Conservation (phyloP, 2,888 invertebrate genomes). For the Sacculina carcini region DNA sequence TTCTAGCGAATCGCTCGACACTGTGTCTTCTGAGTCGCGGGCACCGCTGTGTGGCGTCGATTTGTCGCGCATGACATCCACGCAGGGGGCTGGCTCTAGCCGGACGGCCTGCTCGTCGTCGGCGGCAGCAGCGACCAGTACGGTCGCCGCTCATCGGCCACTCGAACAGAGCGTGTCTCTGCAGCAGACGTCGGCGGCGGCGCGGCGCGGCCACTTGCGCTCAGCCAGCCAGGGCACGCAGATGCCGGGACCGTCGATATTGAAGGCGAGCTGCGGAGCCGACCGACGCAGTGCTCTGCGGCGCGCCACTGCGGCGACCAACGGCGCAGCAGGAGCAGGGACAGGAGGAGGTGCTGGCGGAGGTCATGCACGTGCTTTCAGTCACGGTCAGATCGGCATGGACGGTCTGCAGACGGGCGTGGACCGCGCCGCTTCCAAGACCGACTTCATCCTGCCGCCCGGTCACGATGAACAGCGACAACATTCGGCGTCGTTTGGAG, state of each 20-base stretch:
- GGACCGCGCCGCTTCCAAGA: conserved; percentile 57
- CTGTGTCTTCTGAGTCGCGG: conserved; percentile 16
- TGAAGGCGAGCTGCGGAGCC: not conserved
- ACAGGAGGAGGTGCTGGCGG: conserved; percentile 38
- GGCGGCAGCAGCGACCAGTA: not conserved
- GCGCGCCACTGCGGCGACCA: conserved; percentile 2
- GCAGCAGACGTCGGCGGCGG: not conserved
- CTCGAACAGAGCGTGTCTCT: not conserved
- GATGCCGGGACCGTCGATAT: conserved; percentile 3
- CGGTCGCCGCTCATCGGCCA: not conserved
- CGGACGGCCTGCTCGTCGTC: not conserved
- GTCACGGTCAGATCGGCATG: conserved; percentile 59
- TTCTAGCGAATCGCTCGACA: conserved; percentile 18
- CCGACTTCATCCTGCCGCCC: conserved; percentile 65
- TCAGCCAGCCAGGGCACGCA: not conserved
- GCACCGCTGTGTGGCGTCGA: conserved; percentile 17
- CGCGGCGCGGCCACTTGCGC: not conserved
- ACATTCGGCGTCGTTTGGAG: conserved; percentile 14
- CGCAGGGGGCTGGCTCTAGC: conserved; percentile 2
- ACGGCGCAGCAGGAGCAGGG: conserved; percentile 27
- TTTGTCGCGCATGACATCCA: conserved; percentile 15
- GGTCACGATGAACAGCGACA: conserved; percentile 42
- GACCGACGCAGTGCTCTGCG: not conserved
- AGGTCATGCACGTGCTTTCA: conserved; percentile 56
- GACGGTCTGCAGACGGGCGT: conserved; percentile 26